phyloP scores from a whole-genome alignment of 1,140 invertebrate genomes.

The Rhopalosiphum padi region DNA sequence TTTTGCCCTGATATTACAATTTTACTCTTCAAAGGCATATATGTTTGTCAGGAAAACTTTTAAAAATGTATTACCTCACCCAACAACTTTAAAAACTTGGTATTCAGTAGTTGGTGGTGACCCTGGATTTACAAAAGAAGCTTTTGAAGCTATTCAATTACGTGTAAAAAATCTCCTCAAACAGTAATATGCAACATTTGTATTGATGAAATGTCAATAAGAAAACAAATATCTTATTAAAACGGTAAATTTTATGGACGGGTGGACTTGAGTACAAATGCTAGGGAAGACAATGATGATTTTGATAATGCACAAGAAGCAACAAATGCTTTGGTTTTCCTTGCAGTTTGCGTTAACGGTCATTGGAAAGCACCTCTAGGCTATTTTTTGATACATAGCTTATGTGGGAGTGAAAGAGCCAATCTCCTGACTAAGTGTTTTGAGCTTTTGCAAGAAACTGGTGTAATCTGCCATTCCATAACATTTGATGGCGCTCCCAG shows the following conservation, averaged over 20 bases:
- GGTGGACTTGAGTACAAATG: no score
- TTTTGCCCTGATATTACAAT: background rate
- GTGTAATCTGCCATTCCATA: no score
- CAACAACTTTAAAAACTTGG: background rate
- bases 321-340: no score
- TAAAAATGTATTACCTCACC: background rate
- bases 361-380: background rate
- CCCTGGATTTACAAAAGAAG: background rate
- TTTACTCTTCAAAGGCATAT: background rate
- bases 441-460: no score
- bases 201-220: no score
- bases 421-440: background rate
- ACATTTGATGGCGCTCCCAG: no score
- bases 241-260: no score
- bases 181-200: no score
- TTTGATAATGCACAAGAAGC: no score
- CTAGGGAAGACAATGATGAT: no score
- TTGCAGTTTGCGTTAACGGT: background rate
- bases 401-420: background rate
- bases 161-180: background rate
- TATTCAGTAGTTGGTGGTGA: background rate
- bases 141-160: background rate
- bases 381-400: background rate
- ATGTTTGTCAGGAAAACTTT: background rate
- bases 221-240: no score